Base-by-base conservation (phyloP, 1,140 invertebrate species). In the Hyles vespertilio region DNA sequence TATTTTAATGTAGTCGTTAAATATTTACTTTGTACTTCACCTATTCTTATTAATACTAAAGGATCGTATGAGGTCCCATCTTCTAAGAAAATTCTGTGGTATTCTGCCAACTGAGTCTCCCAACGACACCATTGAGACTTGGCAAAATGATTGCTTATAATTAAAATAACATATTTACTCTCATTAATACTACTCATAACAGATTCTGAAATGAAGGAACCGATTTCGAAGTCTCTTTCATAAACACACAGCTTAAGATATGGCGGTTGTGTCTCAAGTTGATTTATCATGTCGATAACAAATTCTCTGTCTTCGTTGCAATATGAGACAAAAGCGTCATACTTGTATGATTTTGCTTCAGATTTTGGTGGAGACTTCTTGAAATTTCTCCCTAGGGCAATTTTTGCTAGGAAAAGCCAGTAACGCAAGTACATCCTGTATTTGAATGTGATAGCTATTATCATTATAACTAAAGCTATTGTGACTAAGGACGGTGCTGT, bases 261-360 rank as follows among this genome's bases (percentile, higher is more conserved):
- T 2, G 91, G 90, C 4, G 90, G 83, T 33, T 82, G 69, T 3
- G 89, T 83, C 74, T 94, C 93, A 48, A 94, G 65, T 59, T 90
- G 87, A 7, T 79, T 74, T 32, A 93, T 86, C 65, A 94, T 81
- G 12, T 90, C 77, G 2, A 91, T 69, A 3, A 94, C 91, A 73
- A 93, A 93, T 44, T 90, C 83, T 59, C 90, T 81, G 64, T 94
- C 93, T 64, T 93, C 90, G 55, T 87, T 91, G 64, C 91, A 92
- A 70, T 94, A 94, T 0, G 92, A 93, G 3, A 94, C 90, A 69
- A 94, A 94, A 2, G 92, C 93, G 65, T 94, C 93, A 67, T 91
- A 94, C 52, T 85, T 83, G 56, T 90, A 92, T 32, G 76, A 69
- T 2, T 63, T 79, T 4, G 66, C 63, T 10, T 67, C 67, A 8